These are phyloP conservation scores for Syngnathus typhle DNA, from an alignment of 2,113 vertebrate genomes.

Conservation along the genomic window DNA sequence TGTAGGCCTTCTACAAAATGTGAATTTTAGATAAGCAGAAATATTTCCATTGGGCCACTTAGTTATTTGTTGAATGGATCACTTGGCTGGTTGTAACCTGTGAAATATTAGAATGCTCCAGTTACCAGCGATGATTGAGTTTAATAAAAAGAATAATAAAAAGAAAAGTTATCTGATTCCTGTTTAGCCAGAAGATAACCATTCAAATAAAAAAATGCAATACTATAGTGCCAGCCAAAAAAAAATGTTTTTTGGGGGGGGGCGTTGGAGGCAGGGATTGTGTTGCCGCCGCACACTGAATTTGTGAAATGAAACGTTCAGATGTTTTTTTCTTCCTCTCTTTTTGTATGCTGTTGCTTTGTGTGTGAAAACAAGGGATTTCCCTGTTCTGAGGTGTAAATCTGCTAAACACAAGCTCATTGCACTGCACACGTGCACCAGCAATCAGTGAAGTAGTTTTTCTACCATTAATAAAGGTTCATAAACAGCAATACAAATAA, in stretches of 20 bases:
- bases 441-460: conserved; percentile 12
- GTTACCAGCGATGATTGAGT: not conserved
- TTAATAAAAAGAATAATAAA: too few relatives aligned
- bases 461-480: conserved; percentile 29
- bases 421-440: conserved; percentile 12
- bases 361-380: conserved; percentile 25
- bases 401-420: conserved; percentile 17
- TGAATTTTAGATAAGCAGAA: not conserved
- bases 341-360: conserved; percentile 9
- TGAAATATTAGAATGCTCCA: not conserved
- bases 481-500: conserved; percentile 43
- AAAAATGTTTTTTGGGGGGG: too few relatives aligned
- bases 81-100: not conserved
- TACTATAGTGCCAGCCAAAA: not conserved
- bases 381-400: conserved; percentile 19
- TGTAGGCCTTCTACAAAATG: not conserved
- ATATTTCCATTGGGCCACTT: not conserved
- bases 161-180: not conserved
- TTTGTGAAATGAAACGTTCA: not conserved
- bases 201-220: not conserved
- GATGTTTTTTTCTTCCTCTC: not conserved
- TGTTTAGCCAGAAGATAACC: not conserved
- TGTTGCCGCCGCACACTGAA: not conserved
- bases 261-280: not conserved
- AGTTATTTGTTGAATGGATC: not conserved